A percentile compares a stretch with the other conserved stretches of the same genome.
phyloP scores from a whole-genome alignment of 2,888 invertebrate species.

The Phortica okadai region DNA sequence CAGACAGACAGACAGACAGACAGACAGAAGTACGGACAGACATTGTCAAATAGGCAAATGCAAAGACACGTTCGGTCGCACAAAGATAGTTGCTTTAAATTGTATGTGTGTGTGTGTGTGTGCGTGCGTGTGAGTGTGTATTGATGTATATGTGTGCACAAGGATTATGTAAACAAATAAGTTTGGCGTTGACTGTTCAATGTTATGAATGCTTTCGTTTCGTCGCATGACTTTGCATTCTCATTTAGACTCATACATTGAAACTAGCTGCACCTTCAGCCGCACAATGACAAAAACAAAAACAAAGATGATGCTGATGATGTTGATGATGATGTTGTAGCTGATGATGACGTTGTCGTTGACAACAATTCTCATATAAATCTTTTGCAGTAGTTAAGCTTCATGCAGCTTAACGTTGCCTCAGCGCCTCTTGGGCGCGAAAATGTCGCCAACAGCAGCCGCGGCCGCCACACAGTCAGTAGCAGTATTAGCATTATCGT shows the following conservation, averaged over 20 bases:
- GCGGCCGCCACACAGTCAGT: neutral
- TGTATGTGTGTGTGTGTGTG: neutral
- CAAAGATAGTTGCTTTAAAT: neutral
- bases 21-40: no score
- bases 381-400: neutral
- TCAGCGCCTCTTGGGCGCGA: neutral
- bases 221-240: neutral
- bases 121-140: neutral
- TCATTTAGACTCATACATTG: neutral
- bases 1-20: no score
- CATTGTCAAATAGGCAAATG: neutral
- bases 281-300: neutral
- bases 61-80: neutral
- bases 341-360: neutral
- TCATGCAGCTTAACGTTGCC: neutral
- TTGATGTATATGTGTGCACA: conserved; percentile 45
- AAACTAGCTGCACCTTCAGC: neutral
- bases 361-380: neutral
- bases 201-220: neutral
- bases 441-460: neutral
- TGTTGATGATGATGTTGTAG: neutral
- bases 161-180: conserved; percentile 69
- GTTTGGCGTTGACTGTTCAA: conserved; percentile 47
- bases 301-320: neutral
- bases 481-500: neutral